Evolutionary conservation across 2,888 invertebrate species (phyloP), one percentile per base, ranked within the genome.

Genomic region (Drosophila gaucha): DNA sequence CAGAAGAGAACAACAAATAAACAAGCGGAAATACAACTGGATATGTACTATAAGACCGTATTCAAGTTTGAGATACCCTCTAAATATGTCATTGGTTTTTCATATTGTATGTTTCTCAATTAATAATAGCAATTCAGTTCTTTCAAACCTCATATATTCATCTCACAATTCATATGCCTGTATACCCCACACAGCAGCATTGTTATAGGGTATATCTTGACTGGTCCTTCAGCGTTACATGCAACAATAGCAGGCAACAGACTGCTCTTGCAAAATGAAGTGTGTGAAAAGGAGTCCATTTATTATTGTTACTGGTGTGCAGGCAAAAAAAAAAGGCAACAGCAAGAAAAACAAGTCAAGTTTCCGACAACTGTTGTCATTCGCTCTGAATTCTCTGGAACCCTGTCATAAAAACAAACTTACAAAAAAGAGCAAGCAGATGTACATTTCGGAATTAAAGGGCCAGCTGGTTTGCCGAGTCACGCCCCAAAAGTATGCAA

Each of bases 341-440:
- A 49, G 1, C 24, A 26, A 24, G 33, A n/a, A 46, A 52, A 52
- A 41, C 41, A 41, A 44, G 58, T 59, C 77, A 88, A 85, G 83
- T 75, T 85, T 78, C 65, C 70, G 68, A 67, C 88, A 84, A 66
- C 49, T 59, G 72, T 67, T 80, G 70, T 74, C 79, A 78, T 75
- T 60, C 65, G 43, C 39, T 36, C 51, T 20, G 51, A 69, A 60
- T 58, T 47, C 60, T 64, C 50, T 55, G 36, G 38, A 31, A n/a
- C 38, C 8, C 35, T 47, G 54, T 28, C 35, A 58, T 26, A 47
- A 71, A 50, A 52, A 14, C 6, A 50, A 51, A 38, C 39, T 31
- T 54, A 18, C 31, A 31, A 57, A 57, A 36, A 22, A 38, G n/a
- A 6, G 30, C 26, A 26, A 47, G 44, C 24, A 46, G 16, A 16